Percentiles rank a stretch among this genome's conserved stretches.
phyloP scores from a whole-genome alignment of 2,888 invertebrate species.

The Eudiplozoon nipponicum region DNA sequence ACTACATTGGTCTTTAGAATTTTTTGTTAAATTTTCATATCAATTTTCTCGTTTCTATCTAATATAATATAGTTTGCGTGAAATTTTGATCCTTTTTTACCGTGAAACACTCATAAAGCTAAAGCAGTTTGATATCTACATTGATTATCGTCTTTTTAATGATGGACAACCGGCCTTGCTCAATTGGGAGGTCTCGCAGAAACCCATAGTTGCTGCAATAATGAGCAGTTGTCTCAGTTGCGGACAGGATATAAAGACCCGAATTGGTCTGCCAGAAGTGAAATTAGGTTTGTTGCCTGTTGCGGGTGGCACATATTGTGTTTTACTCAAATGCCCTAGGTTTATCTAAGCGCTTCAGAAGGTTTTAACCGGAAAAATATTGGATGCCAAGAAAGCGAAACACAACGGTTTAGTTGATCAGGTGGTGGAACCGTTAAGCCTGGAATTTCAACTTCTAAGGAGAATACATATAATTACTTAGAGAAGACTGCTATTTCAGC shows the following conservation, averaged over 20 bases:
- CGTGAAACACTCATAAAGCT: too few species aligned
- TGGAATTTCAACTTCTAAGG: slow-evolving; percentile 24
- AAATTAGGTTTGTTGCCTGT: slow-evolving; percentile 83
- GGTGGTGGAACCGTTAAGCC: slow-evolving; percentile 48
- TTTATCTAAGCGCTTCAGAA: slow-evolving; percentile 46
- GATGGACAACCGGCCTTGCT: slow-evolving; percentile 50
- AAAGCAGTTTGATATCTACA: too few species aligned
- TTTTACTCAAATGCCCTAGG: slow-evolving; percentile 1
- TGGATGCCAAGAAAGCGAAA: slow-evolving; percentile 66
- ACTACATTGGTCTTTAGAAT: too few species aligned
- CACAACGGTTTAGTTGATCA: slow-evolving; percentile 68
- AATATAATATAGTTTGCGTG: too few species aligned
- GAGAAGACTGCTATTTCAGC: slow-evolving; percentile 51
- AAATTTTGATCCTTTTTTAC: too few species aligned
- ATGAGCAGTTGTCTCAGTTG: slow-evolving; percentile 79
- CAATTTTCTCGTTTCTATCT: background rate
- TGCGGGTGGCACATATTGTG: slow-evolving; percentile 34
- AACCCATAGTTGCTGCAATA: slow-evolving; percentile 76
- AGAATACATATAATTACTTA: slow-evolving; percentile 46
- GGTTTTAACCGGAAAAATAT: slow-evolving; percentile 50
- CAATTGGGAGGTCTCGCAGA: slow-evolving; percentile 45
- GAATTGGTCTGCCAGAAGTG: slow-evolving; percentile 65
- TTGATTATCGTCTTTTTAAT: too few species aligned
- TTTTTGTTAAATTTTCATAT: background rate
- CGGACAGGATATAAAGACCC: slow-evolving; percentile 58